Evolutionary conservation across 1,140 invertebrate genomes (phyloP).

Genomic region (Anadara kagoshimensis): DNA sequence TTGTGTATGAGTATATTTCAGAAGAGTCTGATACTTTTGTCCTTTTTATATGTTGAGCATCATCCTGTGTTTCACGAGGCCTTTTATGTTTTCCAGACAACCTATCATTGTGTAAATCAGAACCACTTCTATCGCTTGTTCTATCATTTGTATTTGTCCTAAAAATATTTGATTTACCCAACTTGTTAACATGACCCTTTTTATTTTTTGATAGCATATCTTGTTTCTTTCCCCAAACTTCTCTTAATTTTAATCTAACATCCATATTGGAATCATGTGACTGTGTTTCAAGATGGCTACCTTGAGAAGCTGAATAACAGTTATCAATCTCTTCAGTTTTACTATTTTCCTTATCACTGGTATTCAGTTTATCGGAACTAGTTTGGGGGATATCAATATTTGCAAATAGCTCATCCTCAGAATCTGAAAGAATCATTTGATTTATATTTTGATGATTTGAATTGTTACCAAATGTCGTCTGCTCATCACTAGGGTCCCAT

Average conservation of each 20-base stretch:
- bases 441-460: not conserved
- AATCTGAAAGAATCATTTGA: slow-evolving; percentile 14
- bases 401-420: slow-evolving; percentile 22
- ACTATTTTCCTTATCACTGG: not conserved
- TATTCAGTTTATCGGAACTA: not conserved
- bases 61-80: too few species aligned
- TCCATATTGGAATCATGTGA: not conserved
- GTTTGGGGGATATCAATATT: not conserved
- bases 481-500: not conserved
- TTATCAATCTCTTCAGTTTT: not conserved
- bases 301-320: not conserved
- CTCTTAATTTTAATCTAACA: slow-evolving; percentile 23
- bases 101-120: not conserved
- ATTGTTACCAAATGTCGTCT: not conserved
- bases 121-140: not conserved
- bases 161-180: slow-evolving; percentile 2
- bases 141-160: not conserved
- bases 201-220: slow-evolving; percentile 2
- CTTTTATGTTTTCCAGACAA: too few species aligned
- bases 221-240: slow-evolving; percentile 25
- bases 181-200: not conserved
- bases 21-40: too few species aligned
- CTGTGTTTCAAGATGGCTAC: not conserved
- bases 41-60: too few species aligned
- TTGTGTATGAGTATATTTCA: too few species aligned